These are phyloP conservation scores for Alces alces DNA, from an alignment of 2,113 vertebrate genomes.

Conservation along the genomic window DNA sequence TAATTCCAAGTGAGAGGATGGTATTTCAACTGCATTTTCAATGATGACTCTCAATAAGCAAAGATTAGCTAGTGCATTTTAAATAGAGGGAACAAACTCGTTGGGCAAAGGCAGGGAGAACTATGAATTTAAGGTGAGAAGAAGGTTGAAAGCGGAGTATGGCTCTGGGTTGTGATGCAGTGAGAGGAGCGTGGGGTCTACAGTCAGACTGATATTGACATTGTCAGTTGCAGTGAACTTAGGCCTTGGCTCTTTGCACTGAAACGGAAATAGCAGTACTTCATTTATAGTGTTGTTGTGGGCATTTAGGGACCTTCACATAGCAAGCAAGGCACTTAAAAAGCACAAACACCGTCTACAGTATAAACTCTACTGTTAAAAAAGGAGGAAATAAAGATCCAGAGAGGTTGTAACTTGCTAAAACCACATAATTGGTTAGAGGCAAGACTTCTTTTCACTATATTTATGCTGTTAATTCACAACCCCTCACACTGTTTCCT, in stretches of 20 bases:
- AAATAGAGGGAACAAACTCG: neutral
- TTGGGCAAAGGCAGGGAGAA: neutral
- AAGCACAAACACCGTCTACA: neutral
- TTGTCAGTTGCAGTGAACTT: neutral
- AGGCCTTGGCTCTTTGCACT: neutral
- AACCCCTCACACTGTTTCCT: neutral
- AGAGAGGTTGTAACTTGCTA: neutral
- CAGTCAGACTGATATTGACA: neutral
- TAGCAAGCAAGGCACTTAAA: neutral
- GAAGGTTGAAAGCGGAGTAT: accelerated
- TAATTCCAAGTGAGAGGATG: neutral
- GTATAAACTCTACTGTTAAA: neutral
- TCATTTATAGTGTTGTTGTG: neutral
- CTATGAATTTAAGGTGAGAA: neutral
- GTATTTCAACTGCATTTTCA: neutral
- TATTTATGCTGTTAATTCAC: neutral
- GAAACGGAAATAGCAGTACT: neutral
- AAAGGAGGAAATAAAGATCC: neutral
- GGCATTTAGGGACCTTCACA: neutral
- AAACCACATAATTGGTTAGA: neutral
- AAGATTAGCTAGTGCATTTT: neutral
- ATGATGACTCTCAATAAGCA: neutral
- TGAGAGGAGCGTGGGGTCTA: accelerated
- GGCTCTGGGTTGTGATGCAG: accelerated
- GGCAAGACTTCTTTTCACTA: neutral